These are phyloP conservation scores for Thunnus maccoyii DNA, from an alignment of 2,113 vertebrate genomes.

Conservation along the genomic window DNA sequence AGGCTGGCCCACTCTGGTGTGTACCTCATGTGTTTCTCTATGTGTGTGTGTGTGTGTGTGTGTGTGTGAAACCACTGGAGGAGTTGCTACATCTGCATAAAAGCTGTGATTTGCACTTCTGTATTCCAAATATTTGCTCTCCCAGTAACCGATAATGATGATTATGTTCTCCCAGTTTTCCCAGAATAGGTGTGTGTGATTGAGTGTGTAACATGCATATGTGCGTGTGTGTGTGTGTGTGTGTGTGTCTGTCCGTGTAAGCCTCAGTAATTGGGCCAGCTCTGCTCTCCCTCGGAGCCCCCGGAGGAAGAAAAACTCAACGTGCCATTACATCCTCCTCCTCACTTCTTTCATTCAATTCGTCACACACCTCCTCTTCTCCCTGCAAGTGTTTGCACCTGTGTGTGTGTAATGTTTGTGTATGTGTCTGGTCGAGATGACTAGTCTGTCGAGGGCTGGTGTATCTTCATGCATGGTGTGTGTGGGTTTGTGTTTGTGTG, in stretches of 20 bases:
- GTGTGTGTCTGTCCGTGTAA: constrained; percentile 57
- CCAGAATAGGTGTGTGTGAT: constrained; percentile 57
- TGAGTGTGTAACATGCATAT: constrained; percentile 44
- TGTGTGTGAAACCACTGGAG: not conserved
- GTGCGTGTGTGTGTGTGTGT: constrained; percentile 41
- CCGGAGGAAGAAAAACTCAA: constrained; percentile 69
- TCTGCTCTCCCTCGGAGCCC: constrained; percentile 65
- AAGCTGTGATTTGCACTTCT: constrained; percentile 52
- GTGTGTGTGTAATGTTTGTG: constrained; percentile 29
- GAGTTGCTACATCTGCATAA: constrained; percentile 23
- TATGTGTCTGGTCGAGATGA: no score
- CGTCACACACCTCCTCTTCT: constrained; percentile 68
- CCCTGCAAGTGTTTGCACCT: constrained; percentile 66
- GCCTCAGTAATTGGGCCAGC: constrained; percentile 76
- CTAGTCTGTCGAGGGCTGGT: constrained; percentile 26
- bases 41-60: constrained; percentile 16
- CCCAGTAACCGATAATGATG: constrained; percentile 54
- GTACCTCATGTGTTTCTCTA: constrained; percentile 24
- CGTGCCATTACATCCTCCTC: constrained; percentile 69
- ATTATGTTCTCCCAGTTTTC: constrained; percentile 48
- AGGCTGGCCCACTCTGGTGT: constrained; percentile 34
- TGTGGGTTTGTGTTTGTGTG: constrained; percentile 51
- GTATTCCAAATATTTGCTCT: constrained; percentile 65
- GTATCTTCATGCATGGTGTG: constrained; percentile 17
- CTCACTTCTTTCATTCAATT: constrained; percentile 72